Base-by-base conservation (phyloP, 1,140 invertebrate species). In the Tyrophagus putrescentiae region DNA sequence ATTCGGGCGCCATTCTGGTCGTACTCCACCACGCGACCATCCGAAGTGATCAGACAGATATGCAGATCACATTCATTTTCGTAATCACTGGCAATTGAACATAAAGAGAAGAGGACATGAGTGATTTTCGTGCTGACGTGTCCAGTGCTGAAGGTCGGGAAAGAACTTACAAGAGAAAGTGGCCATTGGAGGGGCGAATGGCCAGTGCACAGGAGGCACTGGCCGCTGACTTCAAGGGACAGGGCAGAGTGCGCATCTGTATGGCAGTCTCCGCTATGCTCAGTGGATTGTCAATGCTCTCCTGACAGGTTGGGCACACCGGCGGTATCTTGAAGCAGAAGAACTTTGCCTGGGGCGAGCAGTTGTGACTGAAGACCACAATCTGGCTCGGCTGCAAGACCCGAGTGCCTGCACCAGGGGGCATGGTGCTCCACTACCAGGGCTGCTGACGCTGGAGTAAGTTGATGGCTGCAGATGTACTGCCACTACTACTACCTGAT, bases 1-100 rank as follows among this genome's bases (percentile, higher is more conserved):
- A 54, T 31, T 54, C 57, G 16, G 2, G 16, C 57, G 4, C 57
- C 57, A 18, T 57, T 42, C n/a, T 58, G 6, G 34, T 58, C 57
- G 34, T 45, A 58, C 25, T 58, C 57, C 3, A 28, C 57, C n/a
- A 58, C 29, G 9, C 25, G 13, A 21, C 57, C 57, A 57, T 58
- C 57, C 44, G 57, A 57, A 18, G 31, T 25, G 3, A 25, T 58
- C 1, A 58, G 44, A 58, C 57, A 58, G 34, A 58, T 58, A 23
- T 58, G 57, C 23, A 58, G 23, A 58, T 54, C 52, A 31, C 13
- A 18, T 13, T 31, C 11, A 13, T 32, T 54, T 3, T 54, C 18
- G 25, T 54, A 54, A 54, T 54, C 52, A 3, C 52, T 54, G 13
- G n/a, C 27, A n/a, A 3, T n/a, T 18, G n/a, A n/a, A n/a, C n/a